Percentiles rank a stretch among this genome's conserved stretches.
These are phyloP conservation scores for Podilymbus podiceps DNA, from an alignment of 2,113 vertebrate species.

Conservation along the genomic window DNA sequence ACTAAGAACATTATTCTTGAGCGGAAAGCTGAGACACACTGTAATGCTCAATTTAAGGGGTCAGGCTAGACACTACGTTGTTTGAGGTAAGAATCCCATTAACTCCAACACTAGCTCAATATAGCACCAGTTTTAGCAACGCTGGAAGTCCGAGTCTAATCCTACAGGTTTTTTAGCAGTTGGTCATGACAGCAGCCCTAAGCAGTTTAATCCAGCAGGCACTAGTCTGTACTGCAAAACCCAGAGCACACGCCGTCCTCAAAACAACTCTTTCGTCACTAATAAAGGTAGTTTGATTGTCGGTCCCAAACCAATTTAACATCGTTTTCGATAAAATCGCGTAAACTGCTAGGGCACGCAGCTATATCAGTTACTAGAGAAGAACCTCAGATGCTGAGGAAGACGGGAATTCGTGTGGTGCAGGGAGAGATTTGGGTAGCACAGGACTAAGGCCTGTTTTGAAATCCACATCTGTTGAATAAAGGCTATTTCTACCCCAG, in stretches of 20 bases:
- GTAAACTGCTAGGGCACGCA: background rate
- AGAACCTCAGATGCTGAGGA: constrained; percentile 20
- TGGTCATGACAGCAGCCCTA: background rate
- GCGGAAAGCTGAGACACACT: background rate
- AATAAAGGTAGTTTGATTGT: background rate
- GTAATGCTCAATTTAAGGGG: rapidly evolving
- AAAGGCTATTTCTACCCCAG: constrained; percentile 3
- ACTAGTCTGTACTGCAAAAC: rapidly evolving
- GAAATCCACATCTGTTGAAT: background rate
- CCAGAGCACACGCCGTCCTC: rapidly evolving
- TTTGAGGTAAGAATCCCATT: background rate
- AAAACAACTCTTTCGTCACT: background rate
- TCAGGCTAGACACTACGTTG: background rate
- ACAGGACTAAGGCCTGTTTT: background rate
- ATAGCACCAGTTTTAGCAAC: background rate
- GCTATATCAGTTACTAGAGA: background rate
- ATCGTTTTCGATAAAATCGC: background rate
- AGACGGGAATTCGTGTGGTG: background rate
- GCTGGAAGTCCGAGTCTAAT: background rate
- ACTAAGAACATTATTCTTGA: background rate
- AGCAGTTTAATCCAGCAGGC: background rate
- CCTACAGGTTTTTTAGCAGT: background rate
- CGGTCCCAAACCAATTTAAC: background rate
- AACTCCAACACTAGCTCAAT: background rate
- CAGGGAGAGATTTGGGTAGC: background rate